Evolutionary conservation across 2,888 invertebrate species (phyloP).

Genomic region (Allolobophora icterica): DNA sequence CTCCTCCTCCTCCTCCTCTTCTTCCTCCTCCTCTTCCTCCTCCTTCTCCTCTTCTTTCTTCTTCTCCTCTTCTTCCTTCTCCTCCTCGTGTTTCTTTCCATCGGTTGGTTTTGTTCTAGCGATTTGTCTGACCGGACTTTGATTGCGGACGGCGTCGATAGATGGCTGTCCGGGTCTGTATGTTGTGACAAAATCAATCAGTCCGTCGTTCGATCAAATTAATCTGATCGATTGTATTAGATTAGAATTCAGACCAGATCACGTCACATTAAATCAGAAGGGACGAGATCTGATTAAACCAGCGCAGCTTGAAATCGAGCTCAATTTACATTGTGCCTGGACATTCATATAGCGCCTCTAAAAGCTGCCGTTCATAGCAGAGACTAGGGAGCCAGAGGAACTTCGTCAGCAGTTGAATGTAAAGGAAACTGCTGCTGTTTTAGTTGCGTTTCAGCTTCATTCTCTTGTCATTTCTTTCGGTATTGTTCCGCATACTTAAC

Average conservation of each 20-base stretch:
- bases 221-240: conserved; percentile 2
- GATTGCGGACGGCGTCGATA: not conserved
- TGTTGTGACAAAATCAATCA: conserved; percentile 17
- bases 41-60: too few species aligned
- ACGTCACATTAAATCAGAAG: not conserved
- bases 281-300: not conserved
- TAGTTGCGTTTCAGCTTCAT: not conserved
- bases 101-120: not conserved
- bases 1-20: not conserved
- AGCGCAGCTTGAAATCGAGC: not conserved
- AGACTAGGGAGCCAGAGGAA: not conserved
- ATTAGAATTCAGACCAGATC: conserved; percentile 11
- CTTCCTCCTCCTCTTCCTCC: too few species aligned
- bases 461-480: not conserved
- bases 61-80: not conserved
- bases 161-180: not conserved
- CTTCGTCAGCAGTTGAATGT: not conserved
- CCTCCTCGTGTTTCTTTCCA: not conserved
- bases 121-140: not conserved
- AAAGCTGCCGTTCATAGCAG: not conserved
- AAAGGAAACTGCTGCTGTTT: too few species aligned
- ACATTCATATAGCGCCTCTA: not conserved
- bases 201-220: conserved; percentile 11
- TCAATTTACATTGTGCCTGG: not conserved
- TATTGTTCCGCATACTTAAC: not conserved